A percentile compares a stretch with the other conserved stretches of the same genome.
phyloP scores from a whole-genome alignment of 2,888 invertebrate genomes.

The Calliopum simillimum region DNA sequence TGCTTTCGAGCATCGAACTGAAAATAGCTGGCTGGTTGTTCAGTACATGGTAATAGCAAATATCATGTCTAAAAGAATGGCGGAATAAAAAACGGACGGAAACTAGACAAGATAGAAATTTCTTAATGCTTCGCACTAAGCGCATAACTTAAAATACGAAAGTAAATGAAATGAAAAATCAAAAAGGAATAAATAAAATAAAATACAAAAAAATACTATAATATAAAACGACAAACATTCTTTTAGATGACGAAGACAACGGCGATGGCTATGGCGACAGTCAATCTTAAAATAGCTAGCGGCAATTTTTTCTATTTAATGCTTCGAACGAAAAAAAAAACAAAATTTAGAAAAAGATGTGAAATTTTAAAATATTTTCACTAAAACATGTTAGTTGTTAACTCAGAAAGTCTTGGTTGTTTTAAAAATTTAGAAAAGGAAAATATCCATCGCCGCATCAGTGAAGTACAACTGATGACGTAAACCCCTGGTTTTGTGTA shows the following conservation, averaged over 20 bases:
- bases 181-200: neutral
- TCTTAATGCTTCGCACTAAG: neutral
- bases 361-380: neutral
- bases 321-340: neutral
- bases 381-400: neutral
- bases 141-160: neutral
- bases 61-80: neutral
- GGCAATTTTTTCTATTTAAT: conserved; percentile 11
- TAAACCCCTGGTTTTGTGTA: too few relatives aligned
- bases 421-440: too few relatives aligned
- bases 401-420: too few relatives aligned
- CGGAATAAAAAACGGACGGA: conserved; percentile 5
- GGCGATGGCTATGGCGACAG: conserved; percentile 23
- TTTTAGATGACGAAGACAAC: too few relatives aligned
- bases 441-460: too few relatives aligned
- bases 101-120: conserved; percentile 7
- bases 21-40: conserved; percentile 19
- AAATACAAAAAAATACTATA: neutral
- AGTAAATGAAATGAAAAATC: neutral
- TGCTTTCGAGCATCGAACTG: conserved; percentile 3
- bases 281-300: conserved; percentile 17
- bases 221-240: neutral
- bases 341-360: neutral
- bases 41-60: conserved; percentile 7
- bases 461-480: too few relatives aligned